Conservation (phyloP, 2,888 invertebrate genomes). For the Frankliniella fusca region DNA sequence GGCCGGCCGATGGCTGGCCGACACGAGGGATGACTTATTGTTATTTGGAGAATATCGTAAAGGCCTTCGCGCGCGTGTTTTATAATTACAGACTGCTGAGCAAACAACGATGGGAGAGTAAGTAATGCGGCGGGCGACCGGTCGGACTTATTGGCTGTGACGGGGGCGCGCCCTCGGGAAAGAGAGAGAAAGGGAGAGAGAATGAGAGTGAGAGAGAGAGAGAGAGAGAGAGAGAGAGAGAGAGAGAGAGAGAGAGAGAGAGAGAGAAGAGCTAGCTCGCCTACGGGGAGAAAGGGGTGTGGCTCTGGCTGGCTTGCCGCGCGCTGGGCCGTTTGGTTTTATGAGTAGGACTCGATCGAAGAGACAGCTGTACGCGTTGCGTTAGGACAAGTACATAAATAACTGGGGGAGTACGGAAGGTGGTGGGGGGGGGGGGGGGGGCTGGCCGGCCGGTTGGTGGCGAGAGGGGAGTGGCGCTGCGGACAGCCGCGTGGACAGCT, state of each 20-base stretch:
- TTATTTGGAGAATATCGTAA: too few relatives aligned
- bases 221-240: background rate
- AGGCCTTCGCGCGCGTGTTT: background rate
- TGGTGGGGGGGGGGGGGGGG: background rate
- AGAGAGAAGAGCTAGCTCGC: background rate
- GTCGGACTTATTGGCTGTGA: background rate
- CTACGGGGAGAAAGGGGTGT: too few relatives aligned
- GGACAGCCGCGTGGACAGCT: background rate
- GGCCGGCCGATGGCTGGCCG: too few relatives aligned
- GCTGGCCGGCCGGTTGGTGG: background rate
- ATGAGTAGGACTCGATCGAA: constrained; percentile 1
- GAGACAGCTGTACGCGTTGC: background rate
- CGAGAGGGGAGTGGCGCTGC: background rate
- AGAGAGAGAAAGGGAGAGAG: background rate
- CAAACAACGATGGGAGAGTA: constrained; percentile 13
- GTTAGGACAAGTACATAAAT: constrained; percentile 13
- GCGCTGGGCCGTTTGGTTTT: background rate
- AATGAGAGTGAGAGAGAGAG: background rate
- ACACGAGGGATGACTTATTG: background rate
- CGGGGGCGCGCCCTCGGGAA: background rate
- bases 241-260: background rate
- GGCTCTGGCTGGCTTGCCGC: background rate
- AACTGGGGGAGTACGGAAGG: background rate
- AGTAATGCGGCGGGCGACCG: background rate
- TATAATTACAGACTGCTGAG: background rate